Evolutionary conservation across 2,888 invertebrate species (phyloP).

Genomic region (Stenodera caucasica): DNA sequence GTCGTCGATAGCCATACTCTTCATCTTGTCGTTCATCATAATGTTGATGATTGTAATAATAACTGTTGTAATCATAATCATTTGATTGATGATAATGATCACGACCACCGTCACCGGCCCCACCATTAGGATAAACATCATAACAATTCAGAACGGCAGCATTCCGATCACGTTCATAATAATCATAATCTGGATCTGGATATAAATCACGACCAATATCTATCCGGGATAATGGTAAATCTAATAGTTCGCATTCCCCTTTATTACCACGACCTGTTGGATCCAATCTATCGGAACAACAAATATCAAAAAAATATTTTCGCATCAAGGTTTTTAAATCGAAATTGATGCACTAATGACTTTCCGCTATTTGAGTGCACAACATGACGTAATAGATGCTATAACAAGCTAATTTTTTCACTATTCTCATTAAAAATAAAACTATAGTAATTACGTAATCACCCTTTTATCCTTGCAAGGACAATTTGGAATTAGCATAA

Average conservation of each 20-base stretch:
- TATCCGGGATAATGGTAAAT: constrained; percentile 70
- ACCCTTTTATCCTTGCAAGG: constrained; percentile 18
- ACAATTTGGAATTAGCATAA: background rate
- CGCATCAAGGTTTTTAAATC: background rate
- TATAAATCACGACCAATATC: constrained; percentile 66
- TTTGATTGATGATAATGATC: constrained; percentile 17
- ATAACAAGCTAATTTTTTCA: constrained; percentile 16
- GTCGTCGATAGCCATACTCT: background rate
- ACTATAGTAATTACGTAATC: background rate
- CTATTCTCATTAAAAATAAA: background rate
- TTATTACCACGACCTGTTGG: constrained; percentile 69
- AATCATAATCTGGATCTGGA: constrained; percentile 74
- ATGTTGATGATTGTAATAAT: constrained; percentile 15
- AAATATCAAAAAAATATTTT: background rate
- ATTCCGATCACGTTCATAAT: constrained; percentile 76
- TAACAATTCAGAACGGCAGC: constrained; percentile 57
- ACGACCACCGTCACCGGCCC: constrained; percentile 10
- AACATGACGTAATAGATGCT: constrained; percentile 24
- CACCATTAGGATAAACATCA: constrained; percentile 22
- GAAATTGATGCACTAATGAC: constrained; percentile 19
- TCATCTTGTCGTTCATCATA: background rate
- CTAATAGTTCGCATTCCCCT: constrained; percentile 77
- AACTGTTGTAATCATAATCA: constrained; percentile 27
- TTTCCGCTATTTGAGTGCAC: constrained; percentile 25
- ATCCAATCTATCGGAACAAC: constrained; percentile 61